Percentiles rank a stretch among this genome's conserved stretches.
Conservation (phyloP, 2,797 vertebrate species). For the Danio choprae region DNA sequence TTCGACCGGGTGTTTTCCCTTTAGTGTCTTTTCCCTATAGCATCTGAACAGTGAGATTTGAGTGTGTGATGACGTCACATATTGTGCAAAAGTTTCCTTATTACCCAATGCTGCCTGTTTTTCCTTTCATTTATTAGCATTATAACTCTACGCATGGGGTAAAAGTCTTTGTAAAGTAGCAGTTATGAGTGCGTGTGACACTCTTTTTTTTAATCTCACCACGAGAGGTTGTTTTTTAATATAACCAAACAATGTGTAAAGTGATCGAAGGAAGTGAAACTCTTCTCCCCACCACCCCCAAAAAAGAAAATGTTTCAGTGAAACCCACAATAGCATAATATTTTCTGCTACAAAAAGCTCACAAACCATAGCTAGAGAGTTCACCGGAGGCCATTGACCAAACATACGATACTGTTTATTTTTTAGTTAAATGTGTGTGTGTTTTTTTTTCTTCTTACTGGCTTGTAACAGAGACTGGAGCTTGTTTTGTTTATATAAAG, state of each 20-base stretch:
- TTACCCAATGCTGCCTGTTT: background rate
- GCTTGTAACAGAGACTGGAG: background rate
- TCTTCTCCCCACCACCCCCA: no score
- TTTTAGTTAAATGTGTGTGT: conserved; percentile 2
- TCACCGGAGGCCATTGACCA: background rate
- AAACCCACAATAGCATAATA: conserved; percentile 23
- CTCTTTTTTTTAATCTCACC: conserved; percentile 63
- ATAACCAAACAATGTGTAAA: conserved; percentile 55
- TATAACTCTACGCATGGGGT: background rate
- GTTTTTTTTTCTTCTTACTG: background rate
- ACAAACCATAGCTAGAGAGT: background rate
- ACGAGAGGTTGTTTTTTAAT: conserved; percentile 54
- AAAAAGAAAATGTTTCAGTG: conserved; percentile 1
- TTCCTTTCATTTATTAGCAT: background rate
- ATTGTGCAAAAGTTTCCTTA: conserved; percentile 19
- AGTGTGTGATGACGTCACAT: conserved; percentile 2
- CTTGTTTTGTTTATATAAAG: conserved; percentile 12
- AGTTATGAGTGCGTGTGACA: conserved; percentile 19
- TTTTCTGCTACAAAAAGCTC: conserved; percentile 21
- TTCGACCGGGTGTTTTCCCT: background rate
- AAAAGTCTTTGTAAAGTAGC: conserved; percentile 25
- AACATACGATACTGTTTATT: background rate
- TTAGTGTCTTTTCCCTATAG: background rate
- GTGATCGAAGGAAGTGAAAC: conserved; percentile 78
- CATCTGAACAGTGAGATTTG: background rate